Conservation (phyloP, 1,140 invertebrate genomes). For the Trigoniulus corallinus region DNA sequence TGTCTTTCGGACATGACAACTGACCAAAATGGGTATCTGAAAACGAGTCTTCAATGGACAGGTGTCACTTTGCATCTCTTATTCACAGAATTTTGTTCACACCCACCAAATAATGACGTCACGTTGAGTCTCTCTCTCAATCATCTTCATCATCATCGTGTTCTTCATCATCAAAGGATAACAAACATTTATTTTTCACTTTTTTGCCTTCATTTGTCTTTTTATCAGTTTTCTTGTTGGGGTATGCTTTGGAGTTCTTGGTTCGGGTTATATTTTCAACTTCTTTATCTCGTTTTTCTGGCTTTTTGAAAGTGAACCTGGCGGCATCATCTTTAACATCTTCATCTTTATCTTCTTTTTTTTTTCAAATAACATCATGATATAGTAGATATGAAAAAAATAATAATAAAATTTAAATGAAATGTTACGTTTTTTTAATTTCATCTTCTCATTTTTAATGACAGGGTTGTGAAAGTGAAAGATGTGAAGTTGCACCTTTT, state of each 20-base stretch:
- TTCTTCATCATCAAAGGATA: slow-evolving; percentile 9
- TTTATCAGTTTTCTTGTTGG: not conserved
- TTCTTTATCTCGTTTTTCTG: not conserved
- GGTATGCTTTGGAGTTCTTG: not conserved
- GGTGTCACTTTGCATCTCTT: too few species aligned
- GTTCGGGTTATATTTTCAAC: not conserved
- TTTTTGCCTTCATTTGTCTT: not conserved
- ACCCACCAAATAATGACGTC: too few species aligned
- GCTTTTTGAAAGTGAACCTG: slow-evolving; percentile 3
- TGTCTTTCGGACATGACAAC: too few species aligned
- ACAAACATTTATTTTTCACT: slow-evolving; percentile 3
- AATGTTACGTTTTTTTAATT: not conserved
- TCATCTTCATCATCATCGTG: slow-evolving; percentile 2
- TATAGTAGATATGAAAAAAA: too few species aligned
- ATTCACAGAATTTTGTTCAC: too few species aligned
- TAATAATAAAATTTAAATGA: too few species aligned
- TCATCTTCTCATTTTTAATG: not conserved
- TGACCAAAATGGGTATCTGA: too few species aligned
- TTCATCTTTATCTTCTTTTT: not conserved
- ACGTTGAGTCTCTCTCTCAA: too few species aligned
- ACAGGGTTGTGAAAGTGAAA: not conserved
- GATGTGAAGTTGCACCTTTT: not conserved
- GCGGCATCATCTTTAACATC: not conserved
- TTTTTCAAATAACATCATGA: not conserved
- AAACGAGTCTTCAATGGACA: too few species aligned